Evolutionary conservation across 30 jellyfish, hydroid and myxozoan genomes (phyloP), one percentile per base, ranked within the genome.

Genomic region (Aurelia aurita): DNA sequence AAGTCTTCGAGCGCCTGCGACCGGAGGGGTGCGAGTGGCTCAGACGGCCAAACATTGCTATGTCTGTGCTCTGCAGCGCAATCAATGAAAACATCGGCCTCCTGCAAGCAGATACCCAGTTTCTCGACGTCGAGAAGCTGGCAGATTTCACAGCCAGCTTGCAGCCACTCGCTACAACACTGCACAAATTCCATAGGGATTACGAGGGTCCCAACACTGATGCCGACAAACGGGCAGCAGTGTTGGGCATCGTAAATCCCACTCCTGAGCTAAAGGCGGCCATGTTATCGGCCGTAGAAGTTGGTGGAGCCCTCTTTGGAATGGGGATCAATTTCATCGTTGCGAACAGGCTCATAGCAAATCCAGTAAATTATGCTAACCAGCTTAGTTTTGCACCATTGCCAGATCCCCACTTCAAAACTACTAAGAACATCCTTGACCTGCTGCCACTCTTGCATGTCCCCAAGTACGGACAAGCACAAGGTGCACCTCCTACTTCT

Each of bases 1-100:
- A n/a, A 71, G 46, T n/a, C n/a, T n/a, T n/a, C n/a, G n/a, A n/a
- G n/a, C n/a, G n/a, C n/a, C n/a, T n/a, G n/a, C n/a, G n/a, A n/a
- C n/a, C n/a, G n/a, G n/a, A n/a, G n/a, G n/a, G n/a, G n/a, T n/a
- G n/a, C n/a, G n/a, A n/a, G n/a, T 71, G 83, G 83, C 61, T 74
- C 43, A 54, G 74, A 28, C 44, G 74, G 27, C 74, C 86, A n/a
- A 47, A 74, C 10, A 74, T 74, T 29, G 86, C 86, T 28, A 31
- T 39, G 5, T 74, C 74, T 20, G 86, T 51, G 61, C 74, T 74
- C 60, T 74, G 21, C 20, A 19, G 34, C 11, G 55, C 74, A n/a
- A 19, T 74, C 8, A 35, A 21, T 11, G 86, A 74, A 27, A 74
- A 74, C 31, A 2, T 74, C 14, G 45, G 26, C 16, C 44, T 71